These are phyloP conservation scores for Heliconius aoede DNA, from an alignment of 2,888 invertebrate genomes.

Conservation along the genomic window DNA sequence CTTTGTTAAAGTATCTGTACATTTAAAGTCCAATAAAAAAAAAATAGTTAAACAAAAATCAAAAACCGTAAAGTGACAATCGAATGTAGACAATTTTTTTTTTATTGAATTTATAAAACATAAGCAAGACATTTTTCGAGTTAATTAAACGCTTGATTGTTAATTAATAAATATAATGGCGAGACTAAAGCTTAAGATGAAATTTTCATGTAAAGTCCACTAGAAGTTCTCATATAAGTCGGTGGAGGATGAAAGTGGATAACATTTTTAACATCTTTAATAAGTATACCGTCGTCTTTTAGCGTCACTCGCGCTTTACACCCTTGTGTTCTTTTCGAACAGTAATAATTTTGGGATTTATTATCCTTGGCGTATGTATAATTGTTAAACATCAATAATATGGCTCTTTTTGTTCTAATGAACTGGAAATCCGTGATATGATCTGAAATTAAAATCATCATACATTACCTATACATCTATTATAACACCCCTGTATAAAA, in stretches of 20 bases:
- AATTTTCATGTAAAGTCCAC: conserved; percentile 23
- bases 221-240: conserved; percentile 6
- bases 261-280: conserved; percentile 4
- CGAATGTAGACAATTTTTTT: no score
- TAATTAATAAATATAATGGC: no score
- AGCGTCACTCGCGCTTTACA: conserved; percentile 18
- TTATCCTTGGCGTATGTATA: conserved; percentile 22
- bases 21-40: no score
- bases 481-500: neutral
- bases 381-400: conserved; percentile 24
- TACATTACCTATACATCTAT: conserved; percentile 19
- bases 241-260: conserved; percentile 22
- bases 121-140: no score
- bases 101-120: no score
- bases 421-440: conserved; percentile 7
- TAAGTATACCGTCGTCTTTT: conserved; percentile 13
- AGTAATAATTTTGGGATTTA: conserved; percentile 23
- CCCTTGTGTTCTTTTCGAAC: conserved; percentile 32
- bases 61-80: no score
- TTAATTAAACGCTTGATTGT: no score
- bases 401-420: conserved; percentile 17
- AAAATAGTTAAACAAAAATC: no score
- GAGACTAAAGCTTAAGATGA: conserved; percentile 3
- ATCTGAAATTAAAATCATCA: conserved; percentile 11
- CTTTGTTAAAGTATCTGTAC: no score